phyloP scores from a whole-genome alignment of 92 coral and sea anemone species.

The Isaurus tuberculatus region DNA sequence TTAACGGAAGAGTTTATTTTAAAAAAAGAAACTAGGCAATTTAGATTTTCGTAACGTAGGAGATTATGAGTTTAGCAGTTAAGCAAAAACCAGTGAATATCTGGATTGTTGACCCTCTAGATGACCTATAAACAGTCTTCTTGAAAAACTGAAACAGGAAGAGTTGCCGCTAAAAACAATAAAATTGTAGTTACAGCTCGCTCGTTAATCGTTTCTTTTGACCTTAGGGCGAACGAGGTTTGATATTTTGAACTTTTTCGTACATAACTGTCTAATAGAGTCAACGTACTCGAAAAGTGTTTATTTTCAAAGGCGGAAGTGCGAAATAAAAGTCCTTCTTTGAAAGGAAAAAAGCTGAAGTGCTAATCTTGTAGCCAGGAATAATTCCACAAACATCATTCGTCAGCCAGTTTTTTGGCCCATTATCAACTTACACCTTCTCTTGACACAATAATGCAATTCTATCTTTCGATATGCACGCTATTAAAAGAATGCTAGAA shows the following conservation, averaged over 20 bases:
- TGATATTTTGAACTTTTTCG: conserved; percentile 2
- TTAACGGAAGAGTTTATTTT: not conserved
- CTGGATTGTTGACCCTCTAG: not conserved
- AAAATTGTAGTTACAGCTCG: not conserved
- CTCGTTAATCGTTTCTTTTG: conserved; percentile 14
- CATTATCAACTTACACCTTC: conserved; percentile 76
- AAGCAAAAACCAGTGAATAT: not conserved
- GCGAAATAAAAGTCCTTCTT: conserved; percentile 20
- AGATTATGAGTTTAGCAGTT: not conserved
- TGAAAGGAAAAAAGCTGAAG: conserved; percentile 42
- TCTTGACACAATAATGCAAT: conserved; percentile 76
- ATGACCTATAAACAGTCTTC: conserved; percentile 44
- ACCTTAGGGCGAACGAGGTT: conserved; percentile 19
- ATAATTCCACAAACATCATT: conserved; percentile 76
- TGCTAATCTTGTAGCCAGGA: conserved; percentile 62
- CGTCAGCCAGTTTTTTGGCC: conserved; percentile 63
- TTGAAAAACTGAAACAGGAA: conserved; percentile 17
- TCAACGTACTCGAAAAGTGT: not conserved
- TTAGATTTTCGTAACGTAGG: not conserved
- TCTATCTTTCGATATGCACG: conserved; percentile 74
- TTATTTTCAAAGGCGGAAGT: conserved; percentile 37
- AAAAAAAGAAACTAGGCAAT: not conserved
- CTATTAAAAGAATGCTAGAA: conserved; percentile 67
- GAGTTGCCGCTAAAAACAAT: conserved; percentile 30
- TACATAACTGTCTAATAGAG: not conserved